phyloP scores from a whole-genome alignment of 2,888 invertebrate species.

The Stramonita haemastoma region DNA sequence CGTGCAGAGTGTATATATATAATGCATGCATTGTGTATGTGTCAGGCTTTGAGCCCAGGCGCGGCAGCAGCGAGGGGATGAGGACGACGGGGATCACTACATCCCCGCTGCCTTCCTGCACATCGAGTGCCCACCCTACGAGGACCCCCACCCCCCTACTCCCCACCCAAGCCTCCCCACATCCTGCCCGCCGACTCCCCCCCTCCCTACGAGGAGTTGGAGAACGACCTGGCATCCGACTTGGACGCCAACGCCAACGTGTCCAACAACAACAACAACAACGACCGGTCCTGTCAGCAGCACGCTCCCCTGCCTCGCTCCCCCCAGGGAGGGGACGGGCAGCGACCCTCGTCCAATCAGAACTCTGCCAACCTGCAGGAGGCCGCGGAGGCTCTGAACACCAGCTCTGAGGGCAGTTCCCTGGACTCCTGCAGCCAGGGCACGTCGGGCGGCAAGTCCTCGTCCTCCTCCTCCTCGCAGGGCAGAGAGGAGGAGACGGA shows the following conservation, averaged over 20 bases:
- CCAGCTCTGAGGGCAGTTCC: background rate
- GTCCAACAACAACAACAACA: conserved; percentile 52
- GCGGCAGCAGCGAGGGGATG: conserved; percentile 63
- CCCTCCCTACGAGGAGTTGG: conserved; percentile 71
- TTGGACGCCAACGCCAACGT: conserved; percentile 47
- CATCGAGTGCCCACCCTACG: conserved; percentile 73
- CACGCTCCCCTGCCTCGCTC: background rate
- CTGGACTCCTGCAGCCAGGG: background rate
- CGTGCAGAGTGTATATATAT: too few relatives aligned
- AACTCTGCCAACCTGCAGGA: background rate
- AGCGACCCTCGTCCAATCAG: background rate
- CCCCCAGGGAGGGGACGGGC: background rate
- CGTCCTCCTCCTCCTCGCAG: background rate
- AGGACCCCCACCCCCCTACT: conserved; percentile 76
- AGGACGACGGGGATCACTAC: conserved; percentile 69
- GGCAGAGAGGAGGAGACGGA: conserved; percentile 18
- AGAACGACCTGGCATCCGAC: conserved; percentile 36
- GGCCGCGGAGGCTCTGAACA: conserved; percentile 8
- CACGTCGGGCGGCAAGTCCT: background rate
- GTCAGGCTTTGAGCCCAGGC: conserved; percentile 63
- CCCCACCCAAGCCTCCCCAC: conserved; percentile 73
- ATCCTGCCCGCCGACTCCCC: conserved; percentile 68
- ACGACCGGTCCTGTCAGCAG: conserved; percentile 28
- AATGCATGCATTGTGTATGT: background rate
- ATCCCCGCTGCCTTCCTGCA: conserved; percentile 69